These are phyloP conservation scores for Sminthurinus signatus DNA, from an alignment of 1,140 invertebrate genomes.

Conservation along the genomic window DNA sequence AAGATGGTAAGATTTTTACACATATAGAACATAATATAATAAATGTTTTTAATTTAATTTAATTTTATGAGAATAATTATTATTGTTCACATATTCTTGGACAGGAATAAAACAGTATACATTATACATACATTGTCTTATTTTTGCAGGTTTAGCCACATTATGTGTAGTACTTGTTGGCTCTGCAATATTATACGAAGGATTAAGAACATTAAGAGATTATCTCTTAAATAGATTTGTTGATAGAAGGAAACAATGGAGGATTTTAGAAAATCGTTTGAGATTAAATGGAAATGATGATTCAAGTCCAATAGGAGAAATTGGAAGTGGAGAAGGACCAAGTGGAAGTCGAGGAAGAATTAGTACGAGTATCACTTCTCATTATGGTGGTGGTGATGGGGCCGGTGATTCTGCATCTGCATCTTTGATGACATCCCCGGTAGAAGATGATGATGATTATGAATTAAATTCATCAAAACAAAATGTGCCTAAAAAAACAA, in stretches of 20 bases:
- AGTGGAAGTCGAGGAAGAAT: neutral
- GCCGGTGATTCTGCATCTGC: neutral
- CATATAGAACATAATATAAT: neutral
- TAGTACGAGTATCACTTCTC: neutral
- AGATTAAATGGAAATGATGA: neutral
- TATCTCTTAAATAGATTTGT: conserved; percentile 13
- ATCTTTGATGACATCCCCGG: neutral
- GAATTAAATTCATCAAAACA: neutral
- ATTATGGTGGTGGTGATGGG: neutral
- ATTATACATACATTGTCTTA: too few relatives aligned
- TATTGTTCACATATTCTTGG: too few relatives aligned
- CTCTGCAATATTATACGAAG: conserved; percentile 21
- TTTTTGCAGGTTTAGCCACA: conserved; percentile 20
- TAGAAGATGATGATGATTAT: neutral
- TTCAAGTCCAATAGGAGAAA: neutral
- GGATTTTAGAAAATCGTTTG: too few relatives aligned
- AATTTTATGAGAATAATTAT: too few relatives aligned
- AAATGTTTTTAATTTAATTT: neutral
- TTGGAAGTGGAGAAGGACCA: neutral
- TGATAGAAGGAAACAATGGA: neutral
- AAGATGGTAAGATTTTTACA: neutral
- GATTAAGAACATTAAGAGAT: conserved; percentile 14
- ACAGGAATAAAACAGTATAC: too few relatives aligned
- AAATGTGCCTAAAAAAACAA: too few relatives aligned
- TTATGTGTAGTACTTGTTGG: conserved; percentile 13